phyloP scores from a whole-genome alignment of 2,888 invertebrate genomes.

The Chymomyza caudatula region DNA sequence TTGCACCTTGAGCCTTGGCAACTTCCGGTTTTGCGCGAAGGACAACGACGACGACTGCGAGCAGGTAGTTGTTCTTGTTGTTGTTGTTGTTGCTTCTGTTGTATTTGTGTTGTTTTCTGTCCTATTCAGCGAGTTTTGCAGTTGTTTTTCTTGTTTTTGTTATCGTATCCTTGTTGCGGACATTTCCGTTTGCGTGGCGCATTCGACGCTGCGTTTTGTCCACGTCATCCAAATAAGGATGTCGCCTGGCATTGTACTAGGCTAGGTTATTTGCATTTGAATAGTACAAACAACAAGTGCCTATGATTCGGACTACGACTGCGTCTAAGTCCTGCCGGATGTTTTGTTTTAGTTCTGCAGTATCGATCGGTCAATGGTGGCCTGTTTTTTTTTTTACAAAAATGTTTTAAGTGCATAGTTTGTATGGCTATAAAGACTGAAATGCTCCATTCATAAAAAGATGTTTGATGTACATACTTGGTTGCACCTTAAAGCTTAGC shows the following conservation, averaged over 20 bases:
- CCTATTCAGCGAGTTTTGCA: slow-evolving; percentile 20
- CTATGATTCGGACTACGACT: not conserved
- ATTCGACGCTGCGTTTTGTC: too few species aligned
- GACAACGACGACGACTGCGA: slow-evolving; percentile 33
- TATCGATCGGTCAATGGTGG: not conserved
- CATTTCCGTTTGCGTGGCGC: slow-evolving; percentile 58
- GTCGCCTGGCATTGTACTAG: slow-evolving; percentile 13
- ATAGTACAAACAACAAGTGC: slow-evolving; percentile 18
- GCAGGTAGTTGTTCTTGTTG: slow-evolving; percentile 44
- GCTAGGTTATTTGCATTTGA: slow-evolving; percentile 44
- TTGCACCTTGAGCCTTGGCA: slow-evolving; percentile 68
- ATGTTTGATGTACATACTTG: too few species aligned
- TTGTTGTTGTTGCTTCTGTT: slow-evolving; percentile 24
- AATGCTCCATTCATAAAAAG: not conserved
- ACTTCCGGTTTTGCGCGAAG: slow-evolving; percentile 68
- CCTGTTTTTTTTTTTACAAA: not conserved
- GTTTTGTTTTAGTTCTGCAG: not conserved
- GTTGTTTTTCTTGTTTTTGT: slow-evolving; percentile 23
- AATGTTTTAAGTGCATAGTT: slow-evolving; percentile 27
- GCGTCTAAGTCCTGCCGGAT: not conserved
- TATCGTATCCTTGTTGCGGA: slow-evolving; percentile 32
- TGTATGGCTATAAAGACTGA: slow-evolving; percentile 9
- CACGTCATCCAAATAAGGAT: slow-evolving; percentile 68
- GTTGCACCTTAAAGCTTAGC: too few species aligned
- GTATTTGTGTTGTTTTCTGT: slow-evolving; percentile 8